Percentiles rank a stretch among this genome's conserved stretches.
phyloP scores from a whole-genome alignment of 2,888 invertebrate species.

The Ischnura elegans region DNA sequence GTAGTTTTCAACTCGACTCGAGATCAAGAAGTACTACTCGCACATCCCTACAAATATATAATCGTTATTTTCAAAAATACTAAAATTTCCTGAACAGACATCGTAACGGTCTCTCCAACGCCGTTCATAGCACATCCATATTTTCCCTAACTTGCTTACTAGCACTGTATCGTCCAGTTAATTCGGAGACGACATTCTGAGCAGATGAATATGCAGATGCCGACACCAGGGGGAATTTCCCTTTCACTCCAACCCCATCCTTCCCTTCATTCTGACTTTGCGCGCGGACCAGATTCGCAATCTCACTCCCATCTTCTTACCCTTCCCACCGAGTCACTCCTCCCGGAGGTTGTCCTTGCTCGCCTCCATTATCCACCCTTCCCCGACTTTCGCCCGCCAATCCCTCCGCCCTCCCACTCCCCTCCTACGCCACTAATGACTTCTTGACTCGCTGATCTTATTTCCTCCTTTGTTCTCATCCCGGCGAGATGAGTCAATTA shows the following conservation, averaged over 20 bases:
- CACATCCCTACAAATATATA: too few species aligned
- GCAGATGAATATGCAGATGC: conserved; percentile 35
- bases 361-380: neutral
- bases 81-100: too few species aligned
- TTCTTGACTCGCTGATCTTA: conserved; percentile 12
- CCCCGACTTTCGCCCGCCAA: too few species aligned
- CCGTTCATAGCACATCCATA: neutral
- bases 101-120: neutral
- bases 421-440: neutral
- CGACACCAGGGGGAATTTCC: neutral
- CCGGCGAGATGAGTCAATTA: conserved; percentile 28
- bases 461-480: conserved; percentile 25
- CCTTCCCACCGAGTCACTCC: neutral
- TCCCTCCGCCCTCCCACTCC: too few species aligned
- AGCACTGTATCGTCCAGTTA: neutral
- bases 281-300: neutral
- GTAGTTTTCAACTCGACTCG: too few species aligned
- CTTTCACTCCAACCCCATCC: neutral
- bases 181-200: neutral
- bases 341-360: neutral
- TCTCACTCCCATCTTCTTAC: neutral
- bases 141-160: neutral
- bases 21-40: too few species aligned
- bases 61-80: too few species aligned
- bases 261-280: neutral